These are phyloP conservation scores for Mirounga angustirostris DNA, from an alignment of 2,113 vertebrate species.

Conservation along the genomic window DNA sequence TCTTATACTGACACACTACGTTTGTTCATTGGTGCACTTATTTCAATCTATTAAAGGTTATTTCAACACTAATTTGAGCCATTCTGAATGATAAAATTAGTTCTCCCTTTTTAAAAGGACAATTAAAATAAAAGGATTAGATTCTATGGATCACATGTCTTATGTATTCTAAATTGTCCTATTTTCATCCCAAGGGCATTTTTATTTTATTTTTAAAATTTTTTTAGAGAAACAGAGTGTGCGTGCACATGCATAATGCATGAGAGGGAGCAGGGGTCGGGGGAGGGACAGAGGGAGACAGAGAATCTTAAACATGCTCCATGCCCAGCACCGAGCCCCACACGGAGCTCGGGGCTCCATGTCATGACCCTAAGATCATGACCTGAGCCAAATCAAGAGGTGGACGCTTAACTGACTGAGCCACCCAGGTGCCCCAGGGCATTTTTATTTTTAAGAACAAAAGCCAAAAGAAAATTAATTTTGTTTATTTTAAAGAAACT, in stretches of 20 bases:
- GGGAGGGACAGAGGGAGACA: not conserved
- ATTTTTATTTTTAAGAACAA: slow-evolving; percentile 31
- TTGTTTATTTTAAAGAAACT: slow-evolving; percentile 21
- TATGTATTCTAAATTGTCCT: not conserved
- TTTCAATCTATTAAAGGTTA: not conserved
- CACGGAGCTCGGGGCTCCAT: not conserved
- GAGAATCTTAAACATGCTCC: not conserved
- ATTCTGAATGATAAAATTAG: not conserved
- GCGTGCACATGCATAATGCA: not conserved
- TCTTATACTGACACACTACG: not conserved
- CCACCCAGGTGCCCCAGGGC: not conserved
- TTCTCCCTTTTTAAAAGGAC: not conserved
- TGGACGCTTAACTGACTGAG: not conserved
- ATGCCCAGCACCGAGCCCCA: not conserved
- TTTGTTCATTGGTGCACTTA: not conserved
- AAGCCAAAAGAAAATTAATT: slow-evolving; percentile 12
- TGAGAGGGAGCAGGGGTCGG: not conserved
- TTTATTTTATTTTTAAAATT: not conserved
- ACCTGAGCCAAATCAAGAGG: not conserved
- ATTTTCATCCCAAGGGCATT: not conserved
- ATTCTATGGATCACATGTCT: not conserved
- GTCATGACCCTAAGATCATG: not conserved
- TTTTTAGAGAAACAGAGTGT: not conserved
- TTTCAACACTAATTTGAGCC: not conserved
- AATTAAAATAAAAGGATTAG: not conserved